These are phyloP conservation scores for Leptinotarsa undecemlineata DNA, from an alignment of 1,140 invertebrate species.

Conservation along the genomic window DNA sequence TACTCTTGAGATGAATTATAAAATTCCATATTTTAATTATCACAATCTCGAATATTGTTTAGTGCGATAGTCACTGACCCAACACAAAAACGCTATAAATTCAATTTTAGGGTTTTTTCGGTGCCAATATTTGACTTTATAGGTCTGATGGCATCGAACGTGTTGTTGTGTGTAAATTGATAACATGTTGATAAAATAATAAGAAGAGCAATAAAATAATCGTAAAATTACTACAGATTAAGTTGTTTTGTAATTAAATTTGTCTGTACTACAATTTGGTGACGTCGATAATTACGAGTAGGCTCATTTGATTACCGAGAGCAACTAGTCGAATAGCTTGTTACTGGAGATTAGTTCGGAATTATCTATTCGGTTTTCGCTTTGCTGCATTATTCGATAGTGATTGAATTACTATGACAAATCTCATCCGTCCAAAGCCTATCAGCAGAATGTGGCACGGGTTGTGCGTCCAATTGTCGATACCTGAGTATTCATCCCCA, in stretches of 20 bases:
- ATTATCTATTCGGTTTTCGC: background rate
- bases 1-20: background rate
- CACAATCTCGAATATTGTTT: background rate
- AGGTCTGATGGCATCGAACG: background rate
- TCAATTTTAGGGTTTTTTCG: constrained; percentile 1
- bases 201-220: background rate
- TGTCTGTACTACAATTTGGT: background rate
- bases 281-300: background rate
- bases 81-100: background rate
- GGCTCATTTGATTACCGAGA: background rate
- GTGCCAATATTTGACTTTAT: constrained; percentile 5
- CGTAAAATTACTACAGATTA: background rate
- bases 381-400: too few species aligned
- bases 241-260: background rate
- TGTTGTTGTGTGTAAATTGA: background rate
- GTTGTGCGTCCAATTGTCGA: too few species aligned
- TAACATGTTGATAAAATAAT: background rate
- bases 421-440: too few species aligned
- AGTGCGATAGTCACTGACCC: background rate
- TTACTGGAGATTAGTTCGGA: background rate
- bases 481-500: too few species aligned
- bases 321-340: background rate
- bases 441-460: too few species aligned
- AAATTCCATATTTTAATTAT: background rate
- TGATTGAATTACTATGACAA: too few species aligned